A percentile compares a stretch with the other conserved stretches of the same genome.
These are phyloP conservation scores for Jacana jacana DNA, from an alignment of 2,113 vertebrate species.

Conservation along the genomic window DNA sequence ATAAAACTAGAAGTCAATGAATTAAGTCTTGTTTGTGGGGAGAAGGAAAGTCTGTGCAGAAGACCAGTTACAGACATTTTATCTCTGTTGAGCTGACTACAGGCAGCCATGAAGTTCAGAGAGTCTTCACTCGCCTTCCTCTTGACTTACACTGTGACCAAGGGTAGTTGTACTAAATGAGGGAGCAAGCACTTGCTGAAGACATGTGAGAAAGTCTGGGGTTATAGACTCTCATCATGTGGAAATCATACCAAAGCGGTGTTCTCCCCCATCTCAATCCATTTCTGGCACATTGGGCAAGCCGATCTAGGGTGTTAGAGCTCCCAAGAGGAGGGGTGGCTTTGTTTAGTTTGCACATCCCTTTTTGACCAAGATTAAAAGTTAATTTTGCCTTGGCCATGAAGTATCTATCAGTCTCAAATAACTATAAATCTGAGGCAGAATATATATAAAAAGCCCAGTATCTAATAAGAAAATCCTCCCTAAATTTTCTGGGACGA, in stretches of 20 bases:
- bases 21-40: background rate
- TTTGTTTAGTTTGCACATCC: background rate
- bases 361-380: background rate
- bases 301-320: background rate
- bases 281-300: rapidly evolving
- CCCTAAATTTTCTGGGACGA: background rate
- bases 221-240: background rate
- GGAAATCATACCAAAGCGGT: background rate
- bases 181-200: background rate
- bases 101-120: no score
- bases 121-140: background rate
- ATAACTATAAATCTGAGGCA: background rate
- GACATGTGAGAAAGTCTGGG: background rate
- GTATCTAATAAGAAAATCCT: background rate
- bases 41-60: background rate
- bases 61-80: background rate
- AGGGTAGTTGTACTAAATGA: background rate
- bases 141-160: background rate
- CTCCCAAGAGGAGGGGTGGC: rapidly evolving
- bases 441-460: background rate
- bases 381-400: background rate
- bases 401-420: background rate
- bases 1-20: background rate
- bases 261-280: background rate
- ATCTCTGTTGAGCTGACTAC: no score